A percentile compares a stretch with the other conserved stretches of the same genome.
phyloP scores from a whole-genome alignment of 2,888 invertebrate species.

The Hypomecis punctinalis region DNA sequence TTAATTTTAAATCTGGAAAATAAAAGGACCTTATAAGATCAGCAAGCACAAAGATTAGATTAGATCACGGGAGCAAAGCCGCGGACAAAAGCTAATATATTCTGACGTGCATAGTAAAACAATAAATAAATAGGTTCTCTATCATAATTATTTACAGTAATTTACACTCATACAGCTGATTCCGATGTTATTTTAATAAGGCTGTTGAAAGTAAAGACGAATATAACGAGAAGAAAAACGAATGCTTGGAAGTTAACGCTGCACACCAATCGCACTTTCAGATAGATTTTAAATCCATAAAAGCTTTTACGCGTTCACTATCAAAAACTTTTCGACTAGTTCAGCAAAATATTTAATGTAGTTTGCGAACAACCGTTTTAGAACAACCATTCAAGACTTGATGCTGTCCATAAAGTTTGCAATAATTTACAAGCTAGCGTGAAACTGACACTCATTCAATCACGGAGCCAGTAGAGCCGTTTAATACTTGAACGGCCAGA shows the following conservation, averaged over 20 bases:
- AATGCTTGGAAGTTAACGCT: not conserved
- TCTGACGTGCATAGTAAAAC: no score
- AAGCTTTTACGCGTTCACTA: slow-evolving; percentile 11
- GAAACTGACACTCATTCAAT: slow-evolving; percentile 33
- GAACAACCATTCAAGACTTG: slow-evolving; percentile 18
- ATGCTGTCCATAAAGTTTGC: slow-evolving; percentile 25
- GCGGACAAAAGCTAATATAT: no score
- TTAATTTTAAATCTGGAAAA: no score
- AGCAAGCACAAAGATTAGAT: no score
- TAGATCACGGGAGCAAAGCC: no score
- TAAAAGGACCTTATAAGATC: no score
- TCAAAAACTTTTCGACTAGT: slow-evolving; percentile 18
- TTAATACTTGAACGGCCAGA: slow-evolving; percentile 29
- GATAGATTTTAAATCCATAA: slow-evolving; percentile 23
- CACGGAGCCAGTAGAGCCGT: slow-evolving; percentile 16
- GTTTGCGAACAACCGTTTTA: slow-evolving; percentile 14
- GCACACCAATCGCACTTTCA: slow-evolving; percentile 13
- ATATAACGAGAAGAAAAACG: no score
- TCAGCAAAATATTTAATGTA: slow-evolving; percentile 28
- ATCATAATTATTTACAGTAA: no score
- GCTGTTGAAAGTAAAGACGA: no score
- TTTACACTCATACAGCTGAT: no score
- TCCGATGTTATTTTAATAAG: no score
- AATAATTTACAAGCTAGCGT: slow-evolving; percentile 29
- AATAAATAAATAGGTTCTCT: no score